Percentiles rank a stretch among this genome's conserved stretches.
These are phyloP conservation scores for Ophion ventricosus DNA, from an alignment of 2,888 invertebrate genomes.

Conservation along the genomic window DNA sequence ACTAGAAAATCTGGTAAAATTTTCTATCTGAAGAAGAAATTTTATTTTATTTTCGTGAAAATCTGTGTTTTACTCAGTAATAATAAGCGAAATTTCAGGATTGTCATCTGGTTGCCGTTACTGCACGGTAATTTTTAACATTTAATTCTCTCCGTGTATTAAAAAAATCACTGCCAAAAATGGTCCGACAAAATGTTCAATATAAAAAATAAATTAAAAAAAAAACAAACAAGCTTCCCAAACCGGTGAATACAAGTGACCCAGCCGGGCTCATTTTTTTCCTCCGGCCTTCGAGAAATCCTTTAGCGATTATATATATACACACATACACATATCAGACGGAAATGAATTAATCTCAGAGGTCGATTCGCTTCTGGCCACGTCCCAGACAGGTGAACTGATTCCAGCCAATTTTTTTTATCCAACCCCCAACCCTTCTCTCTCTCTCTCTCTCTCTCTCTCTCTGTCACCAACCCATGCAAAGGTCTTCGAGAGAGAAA, in stretches of 20 bases:
- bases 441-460: neutral
- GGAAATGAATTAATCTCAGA: constrained; percentile 50
- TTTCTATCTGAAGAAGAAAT: no score
- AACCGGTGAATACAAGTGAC: neutral
- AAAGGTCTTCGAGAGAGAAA: constrained; percentile 51
- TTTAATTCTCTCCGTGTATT: no score
- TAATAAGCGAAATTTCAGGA: no score
- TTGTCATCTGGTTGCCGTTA: no score
- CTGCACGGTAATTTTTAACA: no score
- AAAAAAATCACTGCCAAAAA: no score
- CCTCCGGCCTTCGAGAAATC: neutral
- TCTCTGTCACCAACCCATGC: neutral
- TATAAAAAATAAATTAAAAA: neutral
- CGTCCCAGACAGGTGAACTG: constrained; percentile 41
- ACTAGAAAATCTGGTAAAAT: no score
- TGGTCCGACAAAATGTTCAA: no score
- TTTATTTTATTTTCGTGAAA: no score
- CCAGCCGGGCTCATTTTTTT: neutral
- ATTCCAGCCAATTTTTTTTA: neutral
- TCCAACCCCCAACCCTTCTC: neutral
- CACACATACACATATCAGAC: neutral
- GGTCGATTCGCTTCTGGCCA: constrained; percentile 30
- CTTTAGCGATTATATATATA: neutral
- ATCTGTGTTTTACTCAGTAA: no score
- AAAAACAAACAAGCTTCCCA: neutral